Conservation (phyloP, 2,113 vertebrate species). For the Elgaria multicarinata region DNA sequence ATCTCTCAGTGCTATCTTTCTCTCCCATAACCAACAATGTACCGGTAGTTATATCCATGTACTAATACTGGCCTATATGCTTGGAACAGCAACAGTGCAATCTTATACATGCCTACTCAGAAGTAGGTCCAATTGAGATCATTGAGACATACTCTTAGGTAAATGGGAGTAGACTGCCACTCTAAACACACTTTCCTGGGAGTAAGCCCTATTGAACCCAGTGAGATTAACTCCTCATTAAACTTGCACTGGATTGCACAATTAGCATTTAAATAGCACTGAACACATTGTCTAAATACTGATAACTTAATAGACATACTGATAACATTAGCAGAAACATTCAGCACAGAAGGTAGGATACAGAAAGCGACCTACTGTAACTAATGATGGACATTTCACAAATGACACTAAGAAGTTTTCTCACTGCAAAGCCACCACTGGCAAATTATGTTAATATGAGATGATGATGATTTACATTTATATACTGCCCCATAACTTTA, state of each 20-base stretch:
- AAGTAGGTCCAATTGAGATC: not conserved
- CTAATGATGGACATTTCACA: not conserved
- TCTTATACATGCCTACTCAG: not conserved
- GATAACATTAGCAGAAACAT: slow-evolving; percentile 65
- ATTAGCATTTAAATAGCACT: not conserved
- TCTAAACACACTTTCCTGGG: not conserved
- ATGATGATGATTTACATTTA: too few relatives aligned
- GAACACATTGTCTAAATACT: too few relatives aligned
- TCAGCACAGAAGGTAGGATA: slow-evolving; percentile 63
- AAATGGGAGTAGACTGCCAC: not conserved
- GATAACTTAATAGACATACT: slow-evolving; percentile 46
- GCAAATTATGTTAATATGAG: not conserved
- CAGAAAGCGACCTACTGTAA: not conserved
- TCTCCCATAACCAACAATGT: slow-evolving; percentile 48
- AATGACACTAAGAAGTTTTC: not conserved
- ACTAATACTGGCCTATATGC: not conserved
- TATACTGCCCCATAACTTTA: too few relatives aligned
- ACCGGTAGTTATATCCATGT: not conserved
- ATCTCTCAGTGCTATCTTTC: slow-evolving; percentile 67
- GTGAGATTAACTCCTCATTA: not conserved
- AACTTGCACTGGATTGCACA: not conserved
- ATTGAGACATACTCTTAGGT: not conserved
- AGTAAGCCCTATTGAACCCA: not conserved
- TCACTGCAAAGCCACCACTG: not conserved
- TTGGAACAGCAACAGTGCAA: not conserved